phyloP scores from a whole-genome alignment of 2,113 vertebrate species.

The Atlantisia rogersi region DNA sequence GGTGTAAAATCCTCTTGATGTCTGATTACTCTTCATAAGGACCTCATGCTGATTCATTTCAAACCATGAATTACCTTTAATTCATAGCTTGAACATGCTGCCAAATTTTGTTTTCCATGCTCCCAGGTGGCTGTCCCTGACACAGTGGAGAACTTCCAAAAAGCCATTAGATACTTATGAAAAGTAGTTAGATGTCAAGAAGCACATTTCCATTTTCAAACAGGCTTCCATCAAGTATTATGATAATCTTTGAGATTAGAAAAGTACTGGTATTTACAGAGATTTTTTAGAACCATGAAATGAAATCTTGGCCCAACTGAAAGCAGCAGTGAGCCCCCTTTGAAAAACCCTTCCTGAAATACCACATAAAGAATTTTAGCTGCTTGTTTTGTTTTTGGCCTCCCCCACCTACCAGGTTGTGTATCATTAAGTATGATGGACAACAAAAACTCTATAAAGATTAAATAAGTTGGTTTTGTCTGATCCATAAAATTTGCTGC shows the following conservation, averaged over 20 bases:
- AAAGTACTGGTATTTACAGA: background rate
- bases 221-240: conserved; percentile 20
- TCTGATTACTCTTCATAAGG: conserved; percentile 77
- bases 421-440: background rate
- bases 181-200: conserved; percentile 46
- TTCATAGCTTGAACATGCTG: conserved; percentile 72
- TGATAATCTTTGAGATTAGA: background rate
- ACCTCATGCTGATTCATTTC: conserved; percentile 74
- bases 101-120: conserved; percentile 72
- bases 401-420: background rate
- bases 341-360: background rate
- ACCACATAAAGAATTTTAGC: background rate
- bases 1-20: conserved; percentile 74
- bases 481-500: conserved; percentile 21
- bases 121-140: conserved; percentile 75
- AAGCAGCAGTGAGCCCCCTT: background rate
- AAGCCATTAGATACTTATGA: conserved; percentile 64
- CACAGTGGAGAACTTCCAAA: conserved; percentile 68
- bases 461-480: conserved; percentile 14
- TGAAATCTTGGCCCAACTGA: background rate
- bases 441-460: conserved; percentile 27
- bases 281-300: background rate
- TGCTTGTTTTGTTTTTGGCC: background rate
- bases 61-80: conserved; percentile 80
- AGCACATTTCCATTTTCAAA: conserved; percentile 40